Conservation (phyloP, 2,797 vertebrate genomes). For the Tapirus indicus region DNA sequence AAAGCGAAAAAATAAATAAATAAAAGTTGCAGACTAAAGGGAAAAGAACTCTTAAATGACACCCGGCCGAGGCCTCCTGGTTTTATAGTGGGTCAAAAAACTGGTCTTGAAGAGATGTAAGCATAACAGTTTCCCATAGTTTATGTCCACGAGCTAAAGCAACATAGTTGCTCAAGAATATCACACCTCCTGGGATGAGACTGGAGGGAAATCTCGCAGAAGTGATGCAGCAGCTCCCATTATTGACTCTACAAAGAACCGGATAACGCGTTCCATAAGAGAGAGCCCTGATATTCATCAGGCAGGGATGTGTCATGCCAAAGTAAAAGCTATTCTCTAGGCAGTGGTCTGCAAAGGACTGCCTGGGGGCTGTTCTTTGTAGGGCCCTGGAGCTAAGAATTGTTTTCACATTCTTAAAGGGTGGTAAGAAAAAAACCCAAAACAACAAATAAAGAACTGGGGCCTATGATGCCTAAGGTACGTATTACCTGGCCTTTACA, state of each 20-base stretch:
- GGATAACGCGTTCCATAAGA: not conserved
- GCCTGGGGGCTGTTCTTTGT: not conserved
- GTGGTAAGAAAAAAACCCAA: not conserved
- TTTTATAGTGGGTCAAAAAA: no score
- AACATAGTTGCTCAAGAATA: not conserved
- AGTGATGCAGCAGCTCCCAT: not conserved
- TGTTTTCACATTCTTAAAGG: not conserved
- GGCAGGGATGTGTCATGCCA: rapidly evolving
- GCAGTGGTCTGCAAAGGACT: rapidly evolving
- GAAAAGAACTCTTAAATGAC: not conserved
- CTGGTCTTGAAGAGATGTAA: not conserved
- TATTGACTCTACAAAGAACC: rapidly evolving
- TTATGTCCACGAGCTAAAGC: not conserved
- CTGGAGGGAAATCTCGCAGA: not conserved
- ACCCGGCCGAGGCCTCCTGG: rapidly evolving
- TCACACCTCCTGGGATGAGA: rapidly evolving
- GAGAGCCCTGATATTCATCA: rapidly evolving
- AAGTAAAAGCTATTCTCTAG: not conserved
- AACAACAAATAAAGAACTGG: not conserved
- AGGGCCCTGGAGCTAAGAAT: not conserved
- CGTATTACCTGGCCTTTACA: not conserved
- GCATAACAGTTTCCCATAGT: rapidly evolving
- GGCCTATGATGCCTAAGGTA: not conserved
- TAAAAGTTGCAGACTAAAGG: not conserved
- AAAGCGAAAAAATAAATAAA: not conserved